Evolutionary conservation across 2,888 invertebrate genomes (phyloP), one percentile per base, ranked within the genome.

Genomic region (Torymus texanus): DNA sequence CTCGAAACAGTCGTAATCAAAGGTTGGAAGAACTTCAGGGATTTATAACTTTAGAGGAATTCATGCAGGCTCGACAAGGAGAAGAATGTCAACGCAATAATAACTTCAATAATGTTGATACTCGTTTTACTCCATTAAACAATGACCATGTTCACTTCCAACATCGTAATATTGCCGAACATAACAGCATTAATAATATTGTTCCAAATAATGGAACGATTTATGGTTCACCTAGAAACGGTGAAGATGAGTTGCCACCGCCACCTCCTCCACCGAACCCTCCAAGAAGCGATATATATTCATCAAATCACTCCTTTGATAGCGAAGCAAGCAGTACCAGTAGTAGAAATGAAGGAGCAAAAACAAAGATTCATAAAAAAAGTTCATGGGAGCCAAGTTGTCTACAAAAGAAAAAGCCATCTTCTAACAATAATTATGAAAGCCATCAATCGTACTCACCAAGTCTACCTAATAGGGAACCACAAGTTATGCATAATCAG

Each of bases 51-150:
- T 91, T 96, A 51, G 95, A 95, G 88, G 94, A 95, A 90, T 92
- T 96, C 86, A 96, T 96, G 95, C 89, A 94, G 83, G 93, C 94
- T 83, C 93, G 94, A 83, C 95, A 95, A 88, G 94, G 93, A 82
- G 95, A 95, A 87, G 95, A 95, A 86, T 92, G 93, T 24, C 92
- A 92, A 83, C 92, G 92, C 53, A 78, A 66, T 78, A 65, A 81
- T 80, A 55, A 82, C 78, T 70, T 82, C 81, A 84, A 62, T 56
- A 66, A 65, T n/a, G 12, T 10, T 2, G 81, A 41, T 41, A 41
- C 84, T 2, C 72, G 80, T 8, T 86, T 86, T 3, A 87, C 86
- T 0, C 78, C 89, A 81, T 75, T 86, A 50, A 87, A 85, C n/a
- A 88, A 83, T 71, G 90, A 88, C 84, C 88, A 88, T 29, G 85